Percentiles rank a stretch among this genome's conserved stretches.
phyloP scores from a whole-genome alignment of 2,888 invertebrate species.

The Exocentrus adspersus region DNA sequence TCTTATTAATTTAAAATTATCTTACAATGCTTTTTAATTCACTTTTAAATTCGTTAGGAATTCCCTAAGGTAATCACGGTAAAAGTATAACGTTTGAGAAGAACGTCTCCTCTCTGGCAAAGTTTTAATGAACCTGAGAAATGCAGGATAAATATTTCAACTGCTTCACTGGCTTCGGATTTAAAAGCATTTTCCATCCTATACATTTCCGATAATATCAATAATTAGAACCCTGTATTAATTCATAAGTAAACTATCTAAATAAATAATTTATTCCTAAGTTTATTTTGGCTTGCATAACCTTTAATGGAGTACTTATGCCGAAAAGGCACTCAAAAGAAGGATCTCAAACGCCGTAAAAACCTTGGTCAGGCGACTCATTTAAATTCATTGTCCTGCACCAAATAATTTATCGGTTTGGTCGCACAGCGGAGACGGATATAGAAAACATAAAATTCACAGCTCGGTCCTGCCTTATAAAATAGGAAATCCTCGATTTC shows the following conservation, averaged over 20 bases:
- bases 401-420: not conserved
- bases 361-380: not conserved
- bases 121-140: slow-evolving; percentile 17
- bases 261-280: too few relatives aligned
- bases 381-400: slow-evolving; percentile 1
- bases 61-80: slow-evolving; percentile 14
- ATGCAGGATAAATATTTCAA: slow-evolving; percentile 19
- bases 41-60: slow-evolving; percentile 6
- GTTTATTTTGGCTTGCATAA: too few relatives aligned
- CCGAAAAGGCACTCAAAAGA: not conserved
- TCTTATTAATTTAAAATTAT: not conserved
- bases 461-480: not conserved
- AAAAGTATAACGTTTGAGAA: slow-evolving; percentile 12
- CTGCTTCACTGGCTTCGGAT: not conserved
- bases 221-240: too few relatives aligned
- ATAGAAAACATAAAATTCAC: not conserved
- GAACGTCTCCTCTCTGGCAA: slow-evolving; percentile 8
- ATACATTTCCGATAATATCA: too few relatives aligned
- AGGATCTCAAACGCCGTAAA: not conserved
- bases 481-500: not conserved
- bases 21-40: slow-evolving; percentile 6
- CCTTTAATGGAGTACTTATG: not conserved
- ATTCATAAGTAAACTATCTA: too few relatives aligned
- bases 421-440: not conserved
- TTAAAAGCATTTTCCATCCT: too few relatives aligned